Base-by-base conservation (phyloP, 2,113 vertebrate genomes). In the Bostrychus sinensis region DNA sequence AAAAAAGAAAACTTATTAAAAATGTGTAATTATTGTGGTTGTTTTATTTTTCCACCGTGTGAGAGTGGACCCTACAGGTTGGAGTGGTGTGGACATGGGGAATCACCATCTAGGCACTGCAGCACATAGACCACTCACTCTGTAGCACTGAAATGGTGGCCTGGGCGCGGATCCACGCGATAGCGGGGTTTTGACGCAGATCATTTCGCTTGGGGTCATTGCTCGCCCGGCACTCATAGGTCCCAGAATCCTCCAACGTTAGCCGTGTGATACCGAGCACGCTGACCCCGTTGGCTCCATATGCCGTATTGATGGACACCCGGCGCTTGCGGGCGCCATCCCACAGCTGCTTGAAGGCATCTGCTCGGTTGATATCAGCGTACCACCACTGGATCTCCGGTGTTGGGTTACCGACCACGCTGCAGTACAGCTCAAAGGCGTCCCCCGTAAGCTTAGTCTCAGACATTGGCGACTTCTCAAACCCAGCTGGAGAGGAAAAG, bases 361-460 rank as follows among this genome's bases (percentile, higher is more conserved):
- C 96, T 73, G 94, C 95, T 75, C 95, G 93, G 94, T 98, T 98
- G 91, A 96, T 93, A 91, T 98, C 96, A 12, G 96, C 94, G 77
- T 98, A 99, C 97, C 97, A 99, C 97, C 97, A 99, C 93, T 98
- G 96, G 96, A 99, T 98, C 94, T 99, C 97, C 75, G 97, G 97
- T 81, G 94, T 96, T 89, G 97, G 97, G 87, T 90, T 94, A 86
- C 97, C 97, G 51, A 97, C 93, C 93, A 98, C 97, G 77, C 98
- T 96, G 93, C 97, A 99, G 96, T 98, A 98, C 93, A 99, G 95
- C 94, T 99, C 97, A 93, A 98, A 98, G 93, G 96, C 95, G 94
- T 99, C 97, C 92, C 97, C 97, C 81, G 97, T 98, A 86, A 98
- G 95, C 88, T 98, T 99, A 91, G 95, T 98, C 92, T 99, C 97